phyloP scores from a whole-genome alignment of 2,888 invertebrate species.

The Dryobota labecula region DNA sequence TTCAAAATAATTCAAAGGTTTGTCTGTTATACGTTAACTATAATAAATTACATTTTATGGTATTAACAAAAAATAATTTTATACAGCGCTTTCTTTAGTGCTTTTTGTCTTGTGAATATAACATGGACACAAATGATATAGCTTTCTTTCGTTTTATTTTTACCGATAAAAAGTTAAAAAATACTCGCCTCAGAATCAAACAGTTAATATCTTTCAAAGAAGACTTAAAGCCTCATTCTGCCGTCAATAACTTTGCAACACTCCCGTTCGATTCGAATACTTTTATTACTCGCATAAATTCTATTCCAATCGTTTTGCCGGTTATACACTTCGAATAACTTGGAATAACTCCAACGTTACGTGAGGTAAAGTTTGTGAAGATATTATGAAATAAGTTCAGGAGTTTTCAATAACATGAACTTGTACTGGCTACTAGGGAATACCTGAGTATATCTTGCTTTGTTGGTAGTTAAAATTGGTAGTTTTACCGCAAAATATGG shows the following conservation, averaged over 20 bases:
- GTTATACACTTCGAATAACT: constrained; percentile 46
- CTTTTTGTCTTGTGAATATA: background rate
- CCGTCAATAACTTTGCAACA: constrained; percentile 25
- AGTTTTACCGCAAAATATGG: background rate
- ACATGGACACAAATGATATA: background rate
- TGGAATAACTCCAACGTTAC: constrained; percentile 32
- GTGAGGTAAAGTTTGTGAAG: constrained; percentile 29
- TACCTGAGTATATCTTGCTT: background rate
- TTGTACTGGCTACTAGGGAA: constrained; percentile 1
- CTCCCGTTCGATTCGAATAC: constrained; percentile 31
- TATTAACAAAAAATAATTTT: background rate
- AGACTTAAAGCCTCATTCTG: constrained; percentile 18
- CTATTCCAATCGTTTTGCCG: constrained; percentile 47
- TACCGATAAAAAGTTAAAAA: background rate
- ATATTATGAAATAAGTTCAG: constrained; percentile 46
- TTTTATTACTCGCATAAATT: constrained; percentile 61
- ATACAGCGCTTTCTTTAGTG: background rate
- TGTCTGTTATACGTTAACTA: too few species aligned
- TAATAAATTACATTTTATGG: background rate
- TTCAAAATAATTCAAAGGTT: background rate
- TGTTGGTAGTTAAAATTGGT: background rate
- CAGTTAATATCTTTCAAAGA: constrained; percentile 1
- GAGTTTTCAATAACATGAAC: constrained; percentile 42
- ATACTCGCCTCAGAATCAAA: background rate
- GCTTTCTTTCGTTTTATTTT: too few species aligned